Conservation (phyloP, 2,113 vertebrate genomes). For the Osmerus eperlanus region DNA sequence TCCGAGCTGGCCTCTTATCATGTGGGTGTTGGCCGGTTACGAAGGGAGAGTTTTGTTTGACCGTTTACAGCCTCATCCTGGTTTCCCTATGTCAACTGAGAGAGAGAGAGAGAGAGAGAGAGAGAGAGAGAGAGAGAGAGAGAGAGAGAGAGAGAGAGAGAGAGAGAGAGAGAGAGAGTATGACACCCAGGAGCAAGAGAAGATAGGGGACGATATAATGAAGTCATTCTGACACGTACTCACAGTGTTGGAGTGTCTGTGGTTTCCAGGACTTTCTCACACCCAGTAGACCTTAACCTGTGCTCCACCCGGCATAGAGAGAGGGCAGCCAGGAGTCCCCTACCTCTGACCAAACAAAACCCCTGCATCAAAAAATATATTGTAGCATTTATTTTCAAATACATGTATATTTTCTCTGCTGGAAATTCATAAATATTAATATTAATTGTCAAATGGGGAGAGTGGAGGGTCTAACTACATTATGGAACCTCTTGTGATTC, state of each 20-base stretch:
- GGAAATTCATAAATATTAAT: no score
- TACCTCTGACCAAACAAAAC: no score
- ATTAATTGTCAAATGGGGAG: no score
- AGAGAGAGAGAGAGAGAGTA: neutral
- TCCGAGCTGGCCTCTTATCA: neutral
- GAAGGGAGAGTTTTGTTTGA: neutral
- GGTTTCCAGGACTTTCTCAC: neutral
- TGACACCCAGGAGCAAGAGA: neutral
- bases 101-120: neutral
- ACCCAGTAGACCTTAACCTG: neutral
- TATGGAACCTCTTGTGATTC: no score
- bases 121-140: neutral
- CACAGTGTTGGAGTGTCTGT: neutral
- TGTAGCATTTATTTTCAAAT: no score
- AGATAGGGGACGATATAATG: neutral
- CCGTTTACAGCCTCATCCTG: constrained; percentile 35
- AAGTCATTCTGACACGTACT: neutral
- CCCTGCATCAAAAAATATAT: no score
- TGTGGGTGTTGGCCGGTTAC: constrained; percentile 7
- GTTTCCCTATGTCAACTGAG: neutral
- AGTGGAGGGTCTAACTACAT: no score
- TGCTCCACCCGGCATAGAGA: no score
- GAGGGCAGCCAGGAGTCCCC: no score
- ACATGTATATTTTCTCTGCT: no score
- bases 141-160: neutral